phyloP scores from a whole-genome alignment of 2,888 invertebrate genomes.

The Vanessa cardui region DNA sequence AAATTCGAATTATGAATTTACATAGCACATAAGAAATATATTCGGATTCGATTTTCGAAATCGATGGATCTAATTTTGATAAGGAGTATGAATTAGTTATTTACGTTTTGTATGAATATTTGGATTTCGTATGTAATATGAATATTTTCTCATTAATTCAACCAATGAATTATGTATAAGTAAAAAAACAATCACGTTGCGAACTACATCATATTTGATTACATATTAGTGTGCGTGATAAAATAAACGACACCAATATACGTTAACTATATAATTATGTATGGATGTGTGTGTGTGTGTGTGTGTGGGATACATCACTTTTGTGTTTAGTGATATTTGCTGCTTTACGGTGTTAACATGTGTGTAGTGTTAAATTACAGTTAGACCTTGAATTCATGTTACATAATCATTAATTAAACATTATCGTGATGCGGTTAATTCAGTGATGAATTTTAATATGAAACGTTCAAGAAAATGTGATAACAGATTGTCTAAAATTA shows the following conservation, averaged over 20 bases:
- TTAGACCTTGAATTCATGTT: slow-evolving; percentile 37
- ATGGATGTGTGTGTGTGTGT: not conserved
- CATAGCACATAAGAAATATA: too few relatives aligned
- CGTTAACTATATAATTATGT: slow-evolving; percentile 8
- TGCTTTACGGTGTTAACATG: slow-evolving; percentile 43
- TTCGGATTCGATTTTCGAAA: too few relatives aligned
- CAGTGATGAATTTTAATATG: slow-evolving; percentile 47
- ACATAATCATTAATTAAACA: slow-evolving; percentile 22
- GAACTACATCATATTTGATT: slow-evolving; percentile 15
- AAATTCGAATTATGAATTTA: too few relatives aligned
- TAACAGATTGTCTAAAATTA: slow-evolving; percentile 68
- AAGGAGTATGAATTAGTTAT: too few relatives aligned
- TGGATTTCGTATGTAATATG: too few relatives aligned
- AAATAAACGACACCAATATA: slow-evolving; percentile 31
- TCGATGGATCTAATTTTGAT: too few relatives aligned
- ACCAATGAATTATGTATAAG: too few relatives aligned
- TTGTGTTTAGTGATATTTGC: slow-evolving; percentile 44
- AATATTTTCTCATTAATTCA: too few relatives aligned
- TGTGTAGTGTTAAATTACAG: slow-evolving; percentile 37
- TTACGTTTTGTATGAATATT: too few relatives aligned
- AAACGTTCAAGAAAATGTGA: slow-evolving; percentile 67
- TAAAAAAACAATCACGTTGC: slow-evolving; percentile 7
- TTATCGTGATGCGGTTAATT: slow-evolving; percentile 12
- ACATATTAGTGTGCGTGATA: slow-evolving; percentile 23
- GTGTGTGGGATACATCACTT: slow-evolving; percentile 40